These are phyloP conservation scores for Chydorus sphaericus DNA, from an alignment of 2,888 invertebrate species.

Conservation along the genomic window DNA sequence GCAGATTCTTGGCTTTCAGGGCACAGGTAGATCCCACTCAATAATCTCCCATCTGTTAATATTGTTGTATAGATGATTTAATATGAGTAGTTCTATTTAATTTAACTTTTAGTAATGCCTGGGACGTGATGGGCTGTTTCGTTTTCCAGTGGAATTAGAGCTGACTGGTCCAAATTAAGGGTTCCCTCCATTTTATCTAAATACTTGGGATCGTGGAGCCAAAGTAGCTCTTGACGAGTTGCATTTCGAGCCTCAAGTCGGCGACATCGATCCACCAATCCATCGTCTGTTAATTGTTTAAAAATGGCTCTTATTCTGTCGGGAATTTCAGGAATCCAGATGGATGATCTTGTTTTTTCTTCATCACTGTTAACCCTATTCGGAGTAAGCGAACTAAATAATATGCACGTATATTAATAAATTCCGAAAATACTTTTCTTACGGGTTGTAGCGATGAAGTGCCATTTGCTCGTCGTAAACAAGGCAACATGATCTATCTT, in stretches of 20 bases:
- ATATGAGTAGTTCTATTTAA: no score
- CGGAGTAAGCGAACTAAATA: no score
- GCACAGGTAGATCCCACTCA: constrained; percentile 22
- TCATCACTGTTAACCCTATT: constrained; percentile 47
- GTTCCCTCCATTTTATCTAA: constrained; percentile 37
- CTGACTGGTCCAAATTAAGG: constrained; percentile 30
- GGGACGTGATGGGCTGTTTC: no score
- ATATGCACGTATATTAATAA: no score
- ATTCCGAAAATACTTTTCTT: no score
- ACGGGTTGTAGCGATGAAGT: constrained; percentile 51
- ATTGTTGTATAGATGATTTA: no score
- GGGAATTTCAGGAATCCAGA: constrained; percentile 55
- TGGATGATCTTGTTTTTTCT: constrained; percentile 3
- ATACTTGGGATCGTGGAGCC: constrained; percentile 45
- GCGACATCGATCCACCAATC: constrained; percentile 46
- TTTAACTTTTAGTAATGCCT: no score
- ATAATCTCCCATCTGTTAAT: no score
- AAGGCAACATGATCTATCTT: constrained; percentile 52
- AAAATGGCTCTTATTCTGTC: constrained; percentile 56
- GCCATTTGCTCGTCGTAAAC: constrained; percentile 65
- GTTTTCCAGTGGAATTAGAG: constrained; percentile 31
- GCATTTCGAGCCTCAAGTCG: constrained; percentile 35
- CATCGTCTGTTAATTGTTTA: constrained; percentile 50
- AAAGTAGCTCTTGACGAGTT: constrained; percentile 45
- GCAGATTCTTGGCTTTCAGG: constrained; percentile 43